Evolutionary conservation across 1,140 invertebrate genomes (phyloP).

Genomic region (Drosophila novamexicana): DNA sequence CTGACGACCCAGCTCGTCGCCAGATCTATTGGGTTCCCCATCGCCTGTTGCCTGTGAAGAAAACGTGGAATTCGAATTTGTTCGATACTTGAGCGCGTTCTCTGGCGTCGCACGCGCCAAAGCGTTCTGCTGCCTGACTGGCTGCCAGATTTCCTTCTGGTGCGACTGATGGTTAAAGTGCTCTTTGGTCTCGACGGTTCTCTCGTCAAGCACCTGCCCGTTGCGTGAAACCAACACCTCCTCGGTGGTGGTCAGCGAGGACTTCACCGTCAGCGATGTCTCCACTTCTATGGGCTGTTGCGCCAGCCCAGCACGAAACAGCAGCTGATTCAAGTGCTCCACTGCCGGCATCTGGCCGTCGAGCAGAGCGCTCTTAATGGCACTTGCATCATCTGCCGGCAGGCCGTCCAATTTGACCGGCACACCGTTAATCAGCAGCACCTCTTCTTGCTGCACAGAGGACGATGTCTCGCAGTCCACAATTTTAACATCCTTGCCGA

Average conservation of each 20-base stretch:
- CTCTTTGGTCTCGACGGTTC: constrained; percentile 90
- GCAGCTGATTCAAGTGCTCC: constrained; percentile 89
- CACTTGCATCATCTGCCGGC: constrained; percentile 87
- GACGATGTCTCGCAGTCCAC: constrained; percentile 91
- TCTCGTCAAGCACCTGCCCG: constrained; percentile 89
- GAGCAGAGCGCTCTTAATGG: constrained; percentile 89
- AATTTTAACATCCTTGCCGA: constrained; percentile 90
- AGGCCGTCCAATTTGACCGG: constrained; percentile 88
- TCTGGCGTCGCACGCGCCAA: constrained; percentile 61
- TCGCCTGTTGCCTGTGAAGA: constrained; percentile 53
- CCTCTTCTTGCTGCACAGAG: constrained; percentile 89
- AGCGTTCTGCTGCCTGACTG: constrained; percentile 75
- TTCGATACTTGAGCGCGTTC: constrained; percentile 64
- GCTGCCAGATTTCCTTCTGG: constrained; percentile 89
- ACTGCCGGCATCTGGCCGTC: constrained; percentile 90
- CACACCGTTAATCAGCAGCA: constrained; percentile 90
- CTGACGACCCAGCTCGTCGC: constrained; percentile 51
- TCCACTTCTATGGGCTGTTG: constrained; percentile 90
- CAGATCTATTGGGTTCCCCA: constrained; percentile 36
- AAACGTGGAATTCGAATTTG: constrained; percentile 64
- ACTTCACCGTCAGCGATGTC: constrained; percentile 90
- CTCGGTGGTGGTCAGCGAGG: constrained; percentile 90
- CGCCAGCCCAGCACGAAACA: constrained; percentile 88
- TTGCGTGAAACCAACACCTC: constrained; percentile 89
- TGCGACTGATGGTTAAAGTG: constrained; percentile 89